phyloP scores from a whole-genome alignment of 2,797 vertebrate species.

The Jordanella pulchra region DNA sequence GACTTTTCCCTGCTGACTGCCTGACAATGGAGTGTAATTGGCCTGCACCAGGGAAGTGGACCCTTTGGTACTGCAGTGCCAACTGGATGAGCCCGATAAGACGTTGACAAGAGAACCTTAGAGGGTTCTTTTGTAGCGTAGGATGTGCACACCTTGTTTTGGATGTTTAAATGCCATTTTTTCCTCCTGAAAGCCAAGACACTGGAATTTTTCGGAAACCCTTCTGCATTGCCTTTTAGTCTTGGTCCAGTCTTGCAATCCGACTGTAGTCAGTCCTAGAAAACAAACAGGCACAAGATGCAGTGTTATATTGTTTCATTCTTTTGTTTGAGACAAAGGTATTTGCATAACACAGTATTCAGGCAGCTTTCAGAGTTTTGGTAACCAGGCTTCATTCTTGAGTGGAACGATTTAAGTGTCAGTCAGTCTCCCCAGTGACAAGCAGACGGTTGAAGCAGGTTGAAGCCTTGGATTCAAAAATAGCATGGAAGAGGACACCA shows the following conservation, averaged over 20 bases:
- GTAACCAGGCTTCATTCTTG: slow-evolving; percentile 54
- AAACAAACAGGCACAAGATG: slow-evolving; percentile 54
- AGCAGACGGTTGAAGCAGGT: slow-evolving; percentile 41
- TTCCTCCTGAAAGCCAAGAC: slow-evolving; percentile 33
- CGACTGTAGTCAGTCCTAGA: slow-evolving; percentile 39
- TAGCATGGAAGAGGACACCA: slow-evolving; percentile 65
- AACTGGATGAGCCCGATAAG: slow-evolving; percentile 26
- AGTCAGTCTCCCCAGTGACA: slow-evolving; percentile 67
- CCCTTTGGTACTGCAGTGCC: slow-evolving; percentile 27
- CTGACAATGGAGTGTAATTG: slow-evolving; percentile 55
- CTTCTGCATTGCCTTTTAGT: slow-evolving; percentile 37
- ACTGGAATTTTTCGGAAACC: slow-evolving; percentile 42
- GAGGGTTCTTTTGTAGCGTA: slow-evolving; percentile 21
- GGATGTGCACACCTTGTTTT: slow-evolving; percentile 57
- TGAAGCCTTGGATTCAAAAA: slow-evolving; percentile 62
- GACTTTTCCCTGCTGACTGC: slow-evolving; percentile 45
- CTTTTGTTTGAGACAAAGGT: slow-evolving; percentile 51
- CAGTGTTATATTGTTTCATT: slow-evolving; percentile 35
- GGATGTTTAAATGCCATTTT: slow-evolving; percentile 50
- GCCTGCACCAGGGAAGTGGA: slow-evolving; percentile 12
- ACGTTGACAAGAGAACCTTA: slow-evolving; percentile 6
- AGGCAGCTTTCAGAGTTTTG: slow-evolving; percentile 55
- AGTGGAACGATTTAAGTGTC: slow-evolving; percentile 66
- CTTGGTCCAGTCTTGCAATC: slow-evolving; percentile 33
- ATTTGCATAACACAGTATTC: slow-evolving; percentile 56